These are phyloP conservation scores for Phainopepla nitens DNA, from an alignment of 2,113 vertebrate species.

Conservation along the genomic window DNA sequence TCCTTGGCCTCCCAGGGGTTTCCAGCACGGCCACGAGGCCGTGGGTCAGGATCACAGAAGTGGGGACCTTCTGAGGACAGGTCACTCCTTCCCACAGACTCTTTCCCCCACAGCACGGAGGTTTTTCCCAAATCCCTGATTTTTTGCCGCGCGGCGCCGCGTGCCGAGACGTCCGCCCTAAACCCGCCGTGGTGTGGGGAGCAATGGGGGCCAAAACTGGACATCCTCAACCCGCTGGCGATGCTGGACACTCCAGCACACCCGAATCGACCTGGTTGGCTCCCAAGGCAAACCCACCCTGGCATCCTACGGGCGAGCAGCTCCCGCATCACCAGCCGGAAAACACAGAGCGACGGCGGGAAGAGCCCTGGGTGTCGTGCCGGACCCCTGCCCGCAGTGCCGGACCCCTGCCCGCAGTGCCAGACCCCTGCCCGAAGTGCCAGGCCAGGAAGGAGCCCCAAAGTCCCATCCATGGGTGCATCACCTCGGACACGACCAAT, in stretches of 20 bases:
- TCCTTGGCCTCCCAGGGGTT: neutral
- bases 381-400: neutral
- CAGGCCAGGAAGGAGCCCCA: rapidly evolving
- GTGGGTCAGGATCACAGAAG: neutral
- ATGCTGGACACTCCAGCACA: neutral
- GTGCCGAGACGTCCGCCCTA: rapidly evolving
- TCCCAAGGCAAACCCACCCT: neutral
- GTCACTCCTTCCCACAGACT: neutral
- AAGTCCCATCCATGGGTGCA: rapidly evolving
- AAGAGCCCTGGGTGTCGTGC: neutral
- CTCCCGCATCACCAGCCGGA: rapidly evolving
- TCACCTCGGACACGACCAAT: rapidly evolving
- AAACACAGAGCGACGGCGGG: rapidly evolving
- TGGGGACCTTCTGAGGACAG: neutral
- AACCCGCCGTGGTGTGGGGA: rapidly evolving
- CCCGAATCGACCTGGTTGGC: rapidly evolving
- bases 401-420: neutral
- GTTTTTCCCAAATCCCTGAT: rapidly evolving
- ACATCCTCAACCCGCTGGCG: rapidly evolving
- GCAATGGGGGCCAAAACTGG: rapidly evolving
- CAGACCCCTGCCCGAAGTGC: rapidly evolving
- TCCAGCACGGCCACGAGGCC: neutral
- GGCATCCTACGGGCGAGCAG: rapidly evolving
- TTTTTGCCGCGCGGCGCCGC: rapidly evolving
- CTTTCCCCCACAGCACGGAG: rapidly evolving